Base-by-base conservation (phyloP, 2,113 vertebrate genomes). In the Lophius piscatorius region DNA sequence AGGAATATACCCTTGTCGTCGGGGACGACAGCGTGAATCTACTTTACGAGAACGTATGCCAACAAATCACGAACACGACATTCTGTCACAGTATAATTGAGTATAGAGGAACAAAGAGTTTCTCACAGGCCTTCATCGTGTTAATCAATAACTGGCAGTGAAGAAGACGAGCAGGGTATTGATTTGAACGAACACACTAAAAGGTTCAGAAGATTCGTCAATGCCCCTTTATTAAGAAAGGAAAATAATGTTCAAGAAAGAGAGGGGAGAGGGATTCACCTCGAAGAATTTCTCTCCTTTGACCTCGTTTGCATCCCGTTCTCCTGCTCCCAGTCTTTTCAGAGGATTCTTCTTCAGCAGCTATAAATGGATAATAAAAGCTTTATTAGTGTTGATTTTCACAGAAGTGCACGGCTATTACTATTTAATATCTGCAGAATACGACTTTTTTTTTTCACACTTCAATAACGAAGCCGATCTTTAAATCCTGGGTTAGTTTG, bases 271-370 rank as follows among this genome's bases (percentile, higher is more conserved):
- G 14, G 2, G 18, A 38, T 36, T 73, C 28, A 99, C 96, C 93
- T 92, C 86, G 68, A 93, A 99, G 85, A 96, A 99, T 2, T 92
- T 84, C 75, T 99, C 94, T 5, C 71, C 88, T 86, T 98, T 98
- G 61, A 98, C 91, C 71, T 98, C 97, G 24, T 93, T 93, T 0
- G 96, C 95, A 1, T 98, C 97, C 49, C 72, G 91, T 35, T 92
- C 90, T 24, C 95, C 94, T 0, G 90, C 94, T 26, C 96, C 96
- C 1, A 98, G 89, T 8, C 97, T 90, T 54, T 91, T 93, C 50
- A 96, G 90, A 0, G 96, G 95, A 63, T 92, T 94, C 77, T 94
- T 98, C 78, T 90, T 94, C 76, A 99, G 89, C 71, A 98, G 90
- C 97, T 99, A 80, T 0, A 35, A 23, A 20, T 3, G 18, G 4